These are phyloP conservation scores for Mellivora capensis DNA, from an alignment of 2,113 vertebrate species.

Conservation along the genomic window DNA sequence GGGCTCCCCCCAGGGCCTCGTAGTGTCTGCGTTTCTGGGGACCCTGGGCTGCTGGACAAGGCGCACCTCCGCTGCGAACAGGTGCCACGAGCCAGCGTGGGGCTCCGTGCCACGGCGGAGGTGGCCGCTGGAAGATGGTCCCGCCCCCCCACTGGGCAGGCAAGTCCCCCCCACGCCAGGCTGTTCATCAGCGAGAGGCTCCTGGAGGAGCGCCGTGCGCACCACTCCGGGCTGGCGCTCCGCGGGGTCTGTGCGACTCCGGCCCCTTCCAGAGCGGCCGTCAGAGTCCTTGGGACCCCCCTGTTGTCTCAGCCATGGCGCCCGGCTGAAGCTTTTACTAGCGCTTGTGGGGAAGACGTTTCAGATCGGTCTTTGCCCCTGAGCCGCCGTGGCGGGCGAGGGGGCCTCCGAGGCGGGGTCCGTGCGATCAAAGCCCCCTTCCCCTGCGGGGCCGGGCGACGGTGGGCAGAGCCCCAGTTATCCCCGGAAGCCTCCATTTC, in stretches of 20 bases:
- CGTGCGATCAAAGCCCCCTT: not conserved
- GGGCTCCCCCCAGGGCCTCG: not conserved
- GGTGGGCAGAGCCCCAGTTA: too few relatives aligned
- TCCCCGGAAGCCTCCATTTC: not conserved
- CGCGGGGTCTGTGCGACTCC: not conserved
- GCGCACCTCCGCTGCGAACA: accelerated
- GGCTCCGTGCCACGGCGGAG: not conserved
- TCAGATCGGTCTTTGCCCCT: not conserved
- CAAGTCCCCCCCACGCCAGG: too few relatives aligned
- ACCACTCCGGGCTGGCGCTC: not conserved
- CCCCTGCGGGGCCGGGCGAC: not conserved
- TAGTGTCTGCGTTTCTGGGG: not conserved
- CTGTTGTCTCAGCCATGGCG: not conserved
- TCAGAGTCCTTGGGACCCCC: too few relatives aligned
- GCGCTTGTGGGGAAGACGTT: not conserved
- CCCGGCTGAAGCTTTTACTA: not conserved
- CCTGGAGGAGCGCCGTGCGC: not conserved
- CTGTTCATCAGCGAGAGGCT: not conserved
- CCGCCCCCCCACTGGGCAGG: not conserved
- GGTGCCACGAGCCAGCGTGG: not conserved
- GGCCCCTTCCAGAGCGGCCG: not conserved
- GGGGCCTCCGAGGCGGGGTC: not conserved
- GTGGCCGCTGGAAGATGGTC: not conserved
- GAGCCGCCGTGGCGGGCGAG: not conserved
- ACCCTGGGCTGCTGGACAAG: not conserved